Percentiles rank a stretch among this genome's conserved stretches.
phyloP scores from a whole-genome alignment of 2,797 vertebrate genomes.

The Protonibea diacanthus region DNA sequence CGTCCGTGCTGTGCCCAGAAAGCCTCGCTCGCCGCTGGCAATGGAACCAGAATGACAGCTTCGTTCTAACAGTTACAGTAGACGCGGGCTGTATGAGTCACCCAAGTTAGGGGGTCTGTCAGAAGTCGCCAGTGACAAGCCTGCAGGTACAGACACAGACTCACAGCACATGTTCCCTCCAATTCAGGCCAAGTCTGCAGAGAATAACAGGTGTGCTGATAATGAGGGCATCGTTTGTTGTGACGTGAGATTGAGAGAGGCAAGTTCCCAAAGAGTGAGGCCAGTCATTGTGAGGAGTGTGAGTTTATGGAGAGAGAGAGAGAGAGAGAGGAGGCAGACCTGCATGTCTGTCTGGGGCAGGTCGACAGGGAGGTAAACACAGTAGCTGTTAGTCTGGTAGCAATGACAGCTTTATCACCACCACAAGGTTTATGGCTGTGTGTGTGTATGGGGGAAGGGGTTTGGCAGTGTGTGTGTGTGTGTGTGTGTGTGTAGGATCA shows the following conservation, averaged over 20 bases:
- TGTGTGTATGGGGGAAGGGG: constrained; percentile 36
- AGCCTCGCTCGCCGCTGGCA: constrained; percentile 16
- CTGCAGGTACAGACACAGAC: constrained; percentile 60
- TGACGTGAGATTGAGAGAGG: constrained; percentile 42
- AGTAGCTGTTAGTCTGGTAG: constrained; percentile 65
- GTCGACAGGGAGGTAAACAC: constrained; percentile 63
- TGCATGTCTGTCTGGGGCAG: constrained; percentile 55
- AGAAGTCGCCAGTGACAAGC: constrained; percentile 38
- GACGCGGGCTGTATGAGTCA: constrained; percentile 53
- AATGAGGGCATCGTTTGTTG: constrained; percentile 62
- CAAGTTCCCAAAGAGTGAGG: constrained; percentile 40
- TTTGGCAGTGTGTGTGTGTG: constrained; percentile 15
- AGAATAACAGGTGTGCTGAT: constrained; percentile 74
- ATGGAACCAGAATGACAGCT: constrained; percentile 41
- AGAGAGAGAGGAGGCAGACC: constrained; percentile 1
- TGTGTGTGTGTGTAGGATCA: constrained; percentile 23
- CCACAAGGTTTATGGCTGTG: constrained; percentile 60
- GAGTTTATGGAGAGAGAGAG: neutral
- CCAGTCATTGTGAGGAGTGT: constrained; percentile 5
- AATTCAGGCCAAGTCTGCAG: constrained; percentile 61
- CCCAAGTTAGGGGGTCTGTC: constrained; percentile 43
- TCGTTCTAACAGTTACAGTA: constrained; percentile 20
- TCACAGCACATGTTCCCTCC: constrained; percentile 42
- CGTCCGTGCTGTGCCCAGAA: constrained; percentile 5
- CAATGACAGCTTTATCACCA: constrained; percentile 75